Evolutionary conservation across 2,888 invertebrate species (phyloP), one percentile per base, ranked within the genome.

Genomic region (Horisme vitalbata): DNA sequence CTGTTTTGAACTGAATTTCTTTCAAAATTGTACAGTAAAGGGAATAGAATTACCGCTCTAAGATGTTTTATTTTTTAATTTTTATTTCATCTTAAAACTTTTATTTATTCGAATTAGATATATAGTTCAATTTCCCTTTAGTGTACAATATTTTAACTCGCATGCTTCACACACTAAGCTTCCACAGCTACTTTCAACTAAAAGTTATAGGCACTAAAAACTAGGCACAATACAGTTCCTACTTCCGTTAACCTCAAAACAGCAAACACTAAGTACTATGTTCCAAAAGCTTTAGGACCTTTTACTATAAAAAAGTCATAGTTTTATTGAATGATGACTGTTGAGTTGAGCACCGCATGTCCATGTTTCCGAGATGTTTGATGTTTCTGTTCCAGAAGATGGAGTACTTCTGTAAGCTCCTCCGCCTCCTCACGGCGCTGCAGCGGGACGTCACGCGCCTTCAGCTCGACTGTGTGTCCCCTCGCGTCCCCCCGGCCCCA

Each of bases 21-120:
- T 65, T 61, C 32, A 51, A 65, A 63, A 64, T 65, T 86, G 88
- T 89, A 84, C 88, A 87, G 68, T 87, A 89, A 89, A 89, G 88
- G 88, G 88, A 89, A 82, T 71, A 43, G 62, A 65, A 63, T 69
- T 80, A 79, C 85, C 87, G 88, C 87, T 88, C 87, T 87, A 87
- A 87, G 83, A 72, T 30, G 58, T 65, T 55, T 58, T 48, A 36
- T 48, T 37, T 35, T 28, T 34, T 34, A 38, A 18, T 6, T 47
- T 50, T 50, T 50, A 44, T 50, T 9, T 11, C 11, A 11, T 23
- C 79, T 79, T 52, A 48, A 49, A 45, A 46, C 23, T 34, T 41
- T 24, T 34, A 7, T 21, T 15, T 10, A 54, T 41, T 49, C 55
- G 50, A 47, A 55, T 58, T 45, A 41, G 45, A 18, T 45, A n/a